Evolutionary conservation across 2,888 invertebrate species (phyloP).

Genomic region (Thecophora atra): DNA sequence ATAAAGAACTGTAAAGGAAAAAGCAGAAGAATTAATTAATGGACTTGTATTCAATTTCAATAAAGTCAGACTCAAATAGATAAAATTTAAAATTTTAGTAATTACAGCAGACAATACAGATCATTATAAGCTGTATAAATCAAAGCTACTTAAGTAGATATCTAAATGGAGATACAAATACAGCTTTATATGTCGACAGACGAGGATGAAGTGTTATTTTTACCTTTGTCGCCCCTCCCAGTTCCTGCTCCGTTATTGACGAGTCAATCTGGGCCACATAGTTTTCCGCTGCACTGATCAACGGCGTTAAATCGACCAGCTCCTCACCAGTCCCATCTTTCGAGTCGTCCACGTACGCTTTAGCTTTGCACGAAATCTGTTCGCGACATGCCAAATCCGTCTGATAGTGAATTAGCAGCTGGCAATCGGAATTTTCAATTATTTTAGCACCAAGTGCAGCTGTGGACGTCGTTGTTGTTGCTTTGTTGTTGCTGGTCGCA

Average conservation of each 20-base stretch:
- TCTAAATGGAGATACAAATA: slow-evolving; percentile 3
- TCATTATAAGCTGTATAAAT: slow-evolving; percentile 3
- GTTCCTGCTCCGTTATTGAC: slow-evolving; percentile 51
- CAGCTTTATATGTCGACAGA: background rate
- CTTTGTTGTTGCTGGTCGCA: slow-evolving; percentile 50
- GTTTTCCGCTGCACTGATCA: slow-evolving; percentile 63
- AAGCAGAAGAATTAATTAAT: slow-evolving; percentile 32
- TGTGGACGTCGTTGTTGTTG: slow-evolving; percentile 35
- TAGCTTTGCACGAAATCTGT: slow-evolving; percentile 61
- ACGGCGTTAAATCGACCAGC: slow-evolving; percentile 62
- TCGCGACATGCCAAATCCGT: slow-evolving; percentile 63
- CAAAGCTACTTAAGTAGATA: background rate
- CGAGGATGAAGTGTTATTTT: background rate
- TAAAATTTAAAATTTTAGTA: background rate
- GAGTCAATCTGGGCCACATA: slow-evolving; percentile 62
- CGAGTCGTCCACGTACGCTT: slow-evolving; percentile 49
- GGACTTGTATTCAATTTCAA: background rate
- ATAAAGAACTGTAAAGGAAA: slow-evolving; percentile 57
- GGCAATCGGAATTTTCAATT: slow-evolving; percentile 66
- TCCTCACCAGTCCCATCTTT: slow-evolving; percentile 51
- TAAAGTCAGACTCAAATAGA: background rate
- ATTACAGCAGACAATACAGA: background rate
- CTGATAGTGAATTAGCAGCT: slow-evolving; percentile 64
- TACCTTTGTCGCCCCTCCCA: slow-evolving; percentile 60
- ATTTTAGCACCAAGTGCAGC: slow-evolving; percentile 54